Base-by-base conservation (phyloP, 2,113 vertebrate genomes). In the Tetrax tetrax region DNA sequence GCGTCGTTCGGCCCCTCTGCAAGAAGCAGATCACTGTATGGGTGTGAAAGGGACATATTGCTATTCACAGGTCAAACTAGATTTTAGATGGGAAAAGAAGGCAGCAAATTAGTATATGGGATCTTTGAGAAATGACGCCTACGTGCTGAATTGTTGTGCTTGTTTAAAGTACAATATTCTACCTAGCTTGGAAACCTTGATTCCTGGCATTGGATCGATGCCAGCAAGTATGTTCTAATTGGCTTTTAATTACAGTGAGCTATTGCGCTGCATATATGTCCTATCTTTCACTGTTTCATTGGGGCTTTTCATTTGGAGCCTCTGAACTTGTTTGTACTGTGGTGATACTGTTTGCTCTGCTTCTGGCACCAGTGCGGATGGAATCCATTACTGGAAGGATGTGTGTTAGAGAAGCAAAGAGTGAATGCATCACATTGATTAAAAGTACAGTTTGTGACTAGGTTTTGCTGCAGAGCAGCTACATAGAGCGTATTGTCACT, bases 381-480 rank as follows among this genome's bases (percentile, higher is more conserved):
- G 92, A 96, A 93, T 94, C 81, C 57, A 35, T 94, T 87, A 15
- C 65, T 96, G 92, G 87, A 69, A 75, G 89, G 89, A 94, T 91
- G 66, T 91, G 61, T 94, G 50, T 59, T 91, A 82, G 65, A 57
- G 82, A 83, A 88, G 71, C 57, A 56, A 24, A 74, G 70, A 92
- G 15, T 96, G 90, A 97, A 96, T 90, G 74, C 63, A 22, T 96
- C 93, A 91, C 91, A 96, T 96, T 95, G 95, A 97, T 85, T 71
- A 57, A 86, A 95, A 91, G 94, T 91, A 93, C 84, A 72, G 25
- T 83, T 78, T 91, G 89, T 95, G 77, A 95, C 85, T 10, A 24
- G 53, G n/a, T 19, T 89, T 95, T 92, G 72, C 89, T 95, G 6
- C 87, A 70, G 80, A 93, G 72, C 53, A 75, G 15, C 83, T 70